Conservation (phyloP, 2,113 vertebrate species). For the Paramisgurnus dabryanus region DNA sequence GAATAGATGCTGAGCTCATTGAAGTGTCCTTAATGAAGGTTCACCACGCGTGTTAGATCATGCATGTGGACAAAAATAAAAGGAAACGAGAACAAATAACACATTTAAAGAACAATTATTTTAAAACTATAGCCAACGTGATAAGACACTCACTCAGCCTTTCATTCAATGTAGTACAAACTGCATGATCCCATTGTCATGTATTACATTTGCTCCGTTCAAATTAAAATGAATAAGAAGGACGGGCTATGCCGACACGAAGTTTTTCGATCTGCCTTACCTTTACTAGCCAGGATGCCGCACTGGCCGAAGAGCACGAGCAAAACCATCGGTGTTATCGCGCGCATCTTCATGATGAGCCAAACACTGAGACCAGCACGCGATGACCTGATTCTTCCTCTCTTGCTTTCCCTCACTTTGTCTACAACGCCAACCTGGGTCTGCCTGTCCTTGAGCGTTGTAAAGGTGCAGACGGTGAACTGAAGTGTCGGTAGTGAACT, state of each 20-base stretch:
- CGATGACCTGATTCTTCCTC: conserved; percentile 42
- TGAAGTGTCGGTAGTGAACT: conserved; percentile 44
- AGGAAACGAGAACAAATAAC: background rate
- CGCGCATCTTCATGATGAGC: conserved; percentile 59
- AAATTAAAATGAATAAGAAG: too few species aligned
- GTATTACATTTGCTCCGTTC: background rate
- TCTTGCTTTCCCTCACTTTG: conserved; percentile 1
- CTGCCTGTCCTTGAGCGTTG: conserved; percentile 53
- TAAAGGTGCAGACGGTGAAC: conserved; percentile 12
- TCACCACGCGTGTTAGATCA: background rate
- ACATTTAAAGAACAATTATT: background rate
- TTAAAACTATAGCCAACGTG: background rate
- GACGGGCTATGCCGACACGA: background rate
- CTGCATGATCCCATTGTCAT: conserved; percentile 4
- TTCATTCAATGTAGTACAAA: background rate
- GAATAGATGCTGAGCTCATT: background rate
- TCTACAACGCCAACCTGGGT: conserved; percentile 12
- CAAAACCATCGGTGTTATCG: conserved; percentile 58
- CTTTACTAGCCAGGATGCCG: conserved; percentile 68
- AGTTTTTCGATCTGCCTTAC: conserved; percentile 60
- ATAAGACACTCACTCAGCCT: background rate
- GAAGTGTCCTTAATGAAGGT: background rate
- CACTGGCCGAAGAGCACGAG: conserved; percentile 64
- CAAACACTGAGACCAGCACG: conserved; percentile 29
- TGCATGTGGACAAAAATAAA: background rate